phyloP scores from a whole-genome alignment of 2,888 invertebrate genomes.

The Fabriciana adippe region DNA sequence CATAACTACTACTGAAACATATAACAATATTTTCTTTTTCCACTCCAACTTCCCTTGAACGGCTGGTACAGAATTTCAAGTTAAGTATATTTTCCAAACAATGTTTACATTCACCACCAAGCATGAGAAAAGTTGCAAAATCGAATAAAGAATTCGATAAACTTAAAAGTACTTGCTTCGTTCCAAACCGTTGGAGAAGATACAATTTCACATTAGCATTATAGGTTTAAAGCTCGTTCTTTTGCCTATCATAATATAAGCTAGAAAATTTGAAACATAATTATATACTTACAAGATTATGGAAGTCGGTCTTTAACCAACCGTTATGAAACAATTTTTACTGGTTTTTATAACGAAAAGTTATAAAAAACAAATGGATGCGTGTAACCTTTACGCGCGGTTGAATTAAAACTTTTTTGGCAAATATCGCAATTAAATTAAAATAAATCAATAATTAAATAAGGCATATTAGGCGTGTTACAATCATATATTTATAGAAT shows the following conservation, averaged over 20 bases:
- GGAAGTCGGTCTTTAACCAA: too few species aligned
- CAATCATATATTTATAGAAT: too few species aligned
- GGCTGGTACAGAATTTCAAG: neutral
- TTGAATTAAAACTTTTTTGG: too few species aligned
- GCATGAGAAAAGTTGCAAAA: conserved; percentile 13
- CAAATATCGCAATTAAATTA: too few species aligned
- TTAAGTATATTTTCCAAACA: conserved; percentile 15
- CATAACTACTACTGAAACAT: neutral
- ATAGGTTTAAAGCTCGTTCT: neutral
- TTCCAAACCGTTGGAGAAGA: conserved; percentile 8
- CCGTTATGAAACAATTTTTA: too few species aligned
- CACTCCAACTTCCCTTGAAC: neutral
- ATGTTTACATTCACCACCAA: conserved; percentile 17
- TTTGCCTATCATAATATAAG: neutral
- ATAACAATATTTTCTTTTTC: neutral
- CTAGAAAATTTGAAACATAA: neutral
- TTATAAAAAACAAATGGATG: too few species aligned
- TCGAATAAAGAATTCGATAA: conserved; percentile 17
- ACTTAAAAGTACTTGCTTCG: conserved; percentile 18
- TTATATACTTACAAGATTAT: too few species aligned
- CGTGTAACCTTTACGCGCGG: too few species aligned
- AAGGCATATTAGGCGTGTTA: too few species aligned
- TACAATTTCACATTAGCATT: conserved; percentile 5
- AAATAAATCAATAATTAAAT: too few species aligned
- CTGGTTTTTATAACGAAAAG: too few species aligned